Evolutionary conservation across 2,888 invertebrate species (phyloP), one percentile per base, ranked within the genome.

Genomic region (Heliconius ismenius): DNA sequence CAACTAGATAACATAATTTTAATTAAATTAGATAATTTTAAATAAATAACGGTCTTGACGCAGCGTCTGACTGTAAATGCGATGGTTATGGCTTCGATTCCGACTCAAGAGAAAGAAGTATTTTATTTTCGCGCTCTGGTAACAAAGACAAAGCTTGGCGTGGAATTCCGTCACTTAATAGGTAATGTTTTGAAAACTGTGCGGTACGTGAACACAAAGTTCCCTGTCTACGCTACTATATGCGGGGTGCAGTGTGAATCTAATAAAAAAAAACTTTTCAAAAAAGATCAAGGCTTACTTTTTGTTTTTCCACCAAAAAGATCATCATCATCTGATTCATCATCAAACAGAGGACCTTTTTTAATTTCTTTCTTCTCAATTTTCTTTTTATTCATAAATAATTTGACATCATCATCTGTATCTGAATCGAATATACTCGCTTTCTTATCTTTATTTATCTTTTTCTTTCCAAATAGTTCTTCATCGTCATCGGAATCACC

Each of bases 331-430:
- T 89, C 91, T 80, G 85, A 87, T 75, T 90, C 91, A 82, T 92
- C 93, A 73, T 88, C 90, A 65, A 94, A 94, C 49, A 93, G 82
- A 18, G 89, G 86, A 39, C 81, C 82, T 79, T 88, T 89, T 11
- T 49, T 67, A 24, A 39, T 36, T 9, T 86, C 84, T 39, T 84
- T 84, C 26, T 82, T 81, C 70, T 81, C 62, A 11, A 43, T 82
- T 77, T 78, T 81, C 76, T 81, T 81, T 79, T 82, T 84, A 67
- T 82, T 84, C 26, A 82, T 81, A 81, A 93, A 92, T 21, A 93
- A 78, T 43, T 92, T 91, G 62, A 89, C 89, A 64, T 91, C 92
- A 28, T 89, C 89, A 63, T 91, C 92, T 28, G 89, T 90, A 68
- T 92, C 92, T 0, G 92, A 91, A 82, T 90, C 90, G 28, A 91